Conservation (phyloP, 1,140 invertebrate genomes). For the Drosophila lacertosa region DNA sequence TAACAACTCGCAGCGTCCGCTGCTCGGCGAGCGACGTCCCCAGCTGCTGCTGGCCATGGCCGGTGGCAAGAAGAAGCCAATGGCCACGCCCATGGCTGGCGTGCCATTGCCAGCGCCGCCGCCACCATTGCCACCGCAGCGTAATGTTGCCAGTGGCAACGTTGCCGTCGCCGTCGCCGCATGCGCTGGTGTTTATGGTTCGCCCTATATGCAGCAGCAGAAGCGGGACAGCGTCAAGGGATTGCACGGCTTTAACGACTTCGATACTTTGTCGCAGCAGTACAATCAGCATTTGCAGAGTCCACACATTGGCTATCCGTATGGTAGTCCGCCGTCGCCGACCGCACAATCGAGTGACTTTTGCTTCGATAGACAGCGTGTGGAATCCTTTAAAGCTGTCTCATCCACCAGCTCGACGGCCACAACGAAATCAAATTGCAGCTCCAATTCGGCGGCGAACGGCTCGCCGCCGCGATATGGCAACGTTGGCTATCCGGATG, state of each 20-base stretch:
- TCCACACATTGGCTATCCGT: constrained; percentile 76
- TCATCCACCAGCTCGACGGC: constrained; percentile 41
- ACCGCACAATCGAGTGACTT: constrained; percentile 69
- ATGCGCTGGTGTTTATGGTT: constrained; percentile 45
- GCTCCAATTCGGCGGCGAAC: constrained; percentile 40
- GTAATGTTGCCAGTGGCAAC: background rate
- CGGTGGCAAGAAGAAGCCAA: constrained; percentile 43
- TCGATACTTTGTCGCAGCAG: constrained; percentile 77
- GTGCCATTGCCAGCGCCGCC: constrained; percentile 38
- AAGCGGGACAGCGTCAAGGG: constrained; percentile 77
- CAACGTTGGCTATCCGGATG: constrained; percentile 30
- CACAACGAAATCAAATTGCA: constrained; percentile 58
- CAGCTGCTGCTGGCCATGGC: constrained; percentile 39
- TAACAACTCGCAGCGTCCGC: constrained; percentile 73
- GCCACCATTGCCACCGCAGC: constrained; percentile 34
- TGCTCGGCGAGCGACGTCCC: constrained; percentile 67
- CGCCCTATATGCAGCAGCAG: constrained; percentile 76
- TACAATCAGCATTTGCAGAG: constrained; percentile 76
- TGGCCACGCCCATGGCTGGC: constrained; percentile 16
- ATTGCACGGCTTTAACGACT: constrained; percentile 79
- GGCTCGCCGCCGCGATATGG: constrained; percentile 47
- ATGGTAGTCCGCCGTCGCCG: constrained; percentile 77
- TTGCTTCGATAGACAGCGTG: constrained; percentile 43
- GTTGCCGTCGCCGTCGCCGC: constrained; percentile 8
- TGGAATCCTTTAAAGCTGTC: constrained; percentile 29